These are phyloP conservation scores for Nasua narica DNA, from an alignment of 2,797 vertebrate species.

Conservation along the genomic window DNA sequence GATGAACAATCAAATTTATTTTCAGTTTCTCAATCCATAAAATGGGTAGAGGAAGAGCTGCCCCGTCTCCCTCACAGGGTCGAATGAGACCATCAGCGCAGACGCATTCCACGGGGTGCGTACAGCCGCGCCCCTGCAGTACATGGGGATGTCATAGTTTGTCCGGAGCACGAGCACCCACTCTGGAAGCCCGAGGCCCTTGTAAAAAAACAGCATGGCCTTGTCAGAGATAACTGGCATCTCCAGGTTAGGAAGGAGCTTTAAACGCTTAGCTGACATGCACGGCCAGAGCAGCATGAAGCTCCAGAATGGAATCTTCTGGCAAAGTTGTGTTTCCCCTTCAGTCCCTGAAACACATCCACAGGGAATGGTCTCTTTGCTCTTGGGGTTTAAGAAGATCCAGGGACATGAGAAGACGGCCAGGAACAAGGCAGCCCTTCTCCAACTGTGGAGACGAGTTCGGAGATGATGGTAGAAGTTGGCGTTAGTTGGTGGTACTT, in stretches of 20 bases:
- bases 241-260: background rate
- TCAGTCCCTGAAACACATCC: background rate
- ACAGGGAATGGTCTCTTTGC: background rate
- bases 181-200: background rate
- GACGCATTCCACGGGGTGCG: background rate
- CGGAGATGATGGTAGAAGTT: rapidly evolving
- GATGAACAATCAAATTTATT: background rate
- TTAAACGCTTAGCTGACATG: background rate
- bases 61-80: background rate
- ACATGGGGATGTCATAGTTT: background rate
- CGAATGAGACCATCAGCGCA: background rate
- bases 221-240: no score
- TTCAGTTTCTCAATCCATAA: background rate
- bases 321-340: background rate
- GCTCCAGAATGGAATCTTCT: background rate
- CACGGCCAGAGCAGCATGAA: background rate
- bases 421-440: background rate
- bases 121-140: no score
- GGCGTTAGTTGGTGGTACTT: background rate
- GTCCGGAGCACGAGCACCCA: no score
- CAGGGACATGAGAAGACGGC: background rate
- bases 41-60: background rate
- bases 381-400: background rate
- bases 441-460: background rate
- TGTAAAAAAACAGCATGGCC: background rate